Base-by-base conservation (phyloP, 1,140 invertebrate species). In the Phenacoccus solenopsis region DNA sequence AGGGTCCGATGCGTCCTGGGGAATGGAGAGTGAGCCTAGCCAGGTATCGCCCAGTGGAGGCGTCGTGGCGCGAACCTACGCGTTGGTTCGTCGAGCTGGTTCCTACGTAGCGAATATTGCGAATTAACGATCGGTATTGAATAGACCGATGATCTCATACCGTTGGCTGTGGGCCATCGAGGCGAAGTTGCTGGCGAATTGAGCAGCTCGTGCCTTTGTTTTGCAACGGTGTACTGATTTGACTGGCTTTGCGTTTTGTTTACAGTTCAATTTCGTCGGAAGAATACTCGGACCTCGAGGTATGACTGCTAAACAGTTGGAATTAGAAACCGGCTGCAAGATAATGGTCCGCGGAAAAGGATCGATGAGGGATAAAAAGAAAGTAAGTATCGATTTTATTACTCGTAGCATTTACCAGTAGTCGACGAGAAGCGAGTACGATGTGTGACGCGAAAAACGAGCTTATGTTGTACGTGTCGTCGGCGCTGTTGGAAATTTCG, bases 341-440 rank as follows among this genome's bases (percentile, higher is more conserved):
- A 98, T 99, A 75, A 99, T 99, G 98, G 95, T 99, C 72, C 86
- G 98, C 81, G 97, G 97, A 76, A 96, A 97, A 82, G 97, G 97
- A n/a, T 98, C 96, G 49, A 99, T 99, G 97, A 86, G 97, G 79
- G 97, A 99, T 80, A 98, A 98, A 84, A 96, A 96, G 82, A 99
- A 98, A 92, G 96, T 98, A 85, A 84, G 82, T 78, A 13, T 20
- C 16, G 21, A 3, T 25, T 64, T 9, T 64, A 10, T 64, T 59
- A 7, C 20, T 59, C 56, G 13, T 22, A 22, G 30, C 13, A 32
- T 32, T 32, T 32, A 32, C 30, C 30, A 7, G 5, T 32, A 13
- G 30, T 32, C 13, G 13, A 32, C 13, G 30, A 32, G 13, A 5
- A 32, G 30, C 30, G n/a, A n/a, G n/a, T n/a, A n/a, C n/a, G n/a